A percentile compares a stretch with the other conserved stretches of the same genome.
Evolutionary conservation across 1,140 invertebrate species (phyloP).

Genomic region (Ostrea edulis): DNA sequence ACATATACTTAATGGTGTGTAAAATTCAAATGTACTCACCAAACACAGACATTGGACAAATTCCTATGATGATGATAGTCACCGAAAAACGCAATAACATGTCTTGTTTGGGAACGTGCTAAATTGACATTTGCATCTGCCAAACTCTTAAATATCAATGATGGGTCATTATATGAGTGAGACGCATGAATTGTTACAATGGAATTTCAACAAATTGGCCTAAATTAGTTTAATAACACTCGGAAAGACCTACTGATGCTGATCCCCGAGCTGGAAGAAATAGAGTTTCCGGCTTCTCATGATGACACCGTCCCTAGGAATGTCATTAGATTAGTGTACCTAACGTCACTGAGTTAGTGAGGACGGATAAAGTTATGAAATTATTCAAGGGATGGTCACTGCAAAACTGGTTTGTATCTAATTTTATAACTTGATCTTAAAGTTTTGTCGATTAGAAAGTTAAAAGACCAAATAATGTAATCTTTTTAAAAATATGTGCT

Average conservation of each 20-base stretch:
- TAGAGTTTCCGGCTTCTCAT: neutral
- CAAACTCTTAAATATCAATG: neutral
- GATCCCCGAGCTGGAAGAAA: neutral
- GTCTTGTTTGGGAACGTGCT: neutral
- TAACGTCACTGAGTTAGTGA: neutral
- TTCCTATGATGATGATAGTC: slow-evolving; percentile 5
- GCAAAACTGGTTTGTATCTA: neutral
- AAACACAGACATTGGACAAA: neutral
- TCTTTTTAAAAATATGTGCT: too few species aligned
- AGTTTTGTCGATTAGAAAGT: too few species aligned
- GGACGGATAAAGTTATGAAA: neutral
- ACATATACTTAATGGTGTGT: neutral
- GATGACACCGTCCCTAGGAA: neutral
- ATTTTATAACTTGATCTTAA: too few species aligned
- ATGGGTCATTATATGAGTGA: neutral
- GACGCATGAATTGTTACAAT: slow-evolving; percentile 4
- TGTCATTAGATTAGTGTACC: neutral
- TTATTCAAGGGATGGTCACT: neutral
- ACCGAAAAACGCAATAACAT: slow-evolving; percentile 2
- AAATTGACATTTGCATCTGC: slow-evolving; percentile 12
- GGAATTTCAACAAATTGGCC: slow-evolving; percentile 17
- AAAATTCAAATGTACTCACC: neutral
- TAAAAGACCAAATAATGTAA: too few species aligned
- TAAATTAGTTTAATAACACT: neutral
- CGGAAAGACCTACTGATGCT: slow-evolving; percentile 4